Evolutionary conservation across 2,888 invertebrate species (phyloP).

Genomic region (Pegoplata infirma): DNA sequence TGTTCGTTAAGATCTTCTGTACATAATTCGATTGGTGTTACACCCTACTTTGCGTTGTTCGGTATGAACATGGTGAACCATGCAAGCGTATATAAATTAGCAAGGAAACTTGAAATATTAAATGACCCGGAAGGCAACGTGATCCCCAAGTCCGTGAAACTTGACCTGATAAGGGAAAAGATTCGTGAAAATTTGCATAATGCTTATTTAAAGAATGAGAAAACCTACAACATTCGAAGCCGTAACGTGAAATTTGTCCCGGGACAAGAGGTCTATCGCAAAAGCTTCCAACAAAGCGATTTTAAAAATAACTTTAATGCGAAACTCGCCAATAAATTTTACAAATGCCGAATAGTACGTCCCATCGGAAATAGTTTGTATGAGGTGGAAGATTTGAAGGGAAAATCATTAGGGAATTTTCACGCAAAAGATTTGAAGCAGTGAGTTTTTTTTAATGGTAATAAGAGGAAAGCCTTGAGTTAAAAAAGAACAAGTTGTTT

Average conservation of each 20-base stretch:
- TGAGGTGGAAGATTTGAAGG: too few species aligned
- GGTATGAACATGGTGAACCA: conserved; percentile 38
- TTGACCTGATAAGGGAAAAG: too few species aligned
- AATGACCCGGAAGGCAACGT: background rate
- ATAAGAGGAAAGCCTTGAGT: too few species aligned
- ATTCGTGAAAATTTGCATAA: too few species aligned
- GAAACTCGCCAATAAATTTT: background rate
- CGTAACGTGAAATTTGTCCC: background rate
- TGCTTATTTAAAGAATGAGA: too few species aligned
- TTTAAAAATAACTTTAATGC: background rate
- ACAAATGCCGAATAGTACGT: background rate
- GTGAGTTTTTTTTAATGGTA: too few species aligned
- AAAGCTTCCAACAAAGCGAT: background rate
- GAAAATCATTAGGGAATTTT: too few species aligned
- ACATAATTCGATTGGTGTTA: conserved; percentile 43
- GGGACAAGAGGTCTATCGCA: background rate
- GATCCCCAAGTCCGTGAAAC: too few species aligned
- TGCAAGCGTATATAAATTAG: conserved; percentile 19
- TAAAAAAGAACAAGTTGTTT: too few species aligned
- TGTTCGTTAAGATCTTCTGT: conserved; percentile 33
- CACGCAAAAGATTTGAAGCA: too few species aligned
- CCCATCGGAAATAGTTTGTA: too few species aligned
- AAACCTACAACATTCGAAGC: too few species aligned
- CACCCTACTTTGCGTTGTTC: conserved; percentile 46
- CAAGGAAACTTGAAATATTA: background rate